Conservation (phyloP, 2,888 invertebrate species). For the Nebria brevicollis region DNA sequence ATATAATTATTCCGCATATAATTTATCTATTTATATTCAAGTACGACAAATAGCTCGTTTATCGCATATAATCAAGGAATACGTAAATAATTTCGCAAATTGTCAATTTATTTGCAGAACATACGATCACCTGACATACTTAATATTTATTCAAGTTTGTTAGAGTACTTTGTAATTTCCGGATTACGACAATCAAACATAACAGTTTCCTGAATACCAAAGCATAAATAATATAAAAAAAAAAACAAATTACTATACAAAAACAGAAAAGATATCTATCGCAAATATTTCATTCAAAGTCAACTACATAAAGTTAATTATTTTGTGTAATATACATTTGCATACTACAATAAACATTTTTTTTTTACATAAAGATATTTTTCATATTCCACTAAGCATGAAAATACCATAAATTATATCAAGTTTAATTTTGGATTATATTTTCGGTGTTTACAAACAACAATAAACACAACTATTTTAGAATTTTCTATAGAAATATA, state of each 20-base stretch:
- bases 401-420: background rate
- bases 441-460: no score
- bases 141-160: background rate
- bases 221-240: no score
- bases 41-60: no score
- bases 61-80: background rate
- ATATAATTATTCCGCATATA: no score
- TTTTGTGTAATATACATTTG: no score
- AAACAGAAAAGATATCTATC: background rate
- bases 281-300: no score
- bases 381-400: constrained; percentile 24
- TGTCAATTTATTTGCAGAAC: constrained; percentile 26
- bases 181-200: constrained; percentile 29
- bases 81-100: constrained; percentile 20
- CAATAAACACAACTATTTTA: no score
- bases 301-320: no score
- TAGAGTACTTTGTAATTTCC: constrained; percentile 9
- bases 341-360: no score
- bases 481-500: no score
- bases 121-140: constrained; percentile 17
- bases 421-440: no score
- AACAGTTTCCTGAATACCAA: constrained; percentile 31
- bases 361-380: background rate
- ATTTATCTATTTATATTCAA: no score
- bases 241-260: background rate